Percentiles rank a stretch among this genome's conserved stretches.
Conservation (phyloP, 1,140 invertebrate species). For the Drosophila mayri region DNA sequence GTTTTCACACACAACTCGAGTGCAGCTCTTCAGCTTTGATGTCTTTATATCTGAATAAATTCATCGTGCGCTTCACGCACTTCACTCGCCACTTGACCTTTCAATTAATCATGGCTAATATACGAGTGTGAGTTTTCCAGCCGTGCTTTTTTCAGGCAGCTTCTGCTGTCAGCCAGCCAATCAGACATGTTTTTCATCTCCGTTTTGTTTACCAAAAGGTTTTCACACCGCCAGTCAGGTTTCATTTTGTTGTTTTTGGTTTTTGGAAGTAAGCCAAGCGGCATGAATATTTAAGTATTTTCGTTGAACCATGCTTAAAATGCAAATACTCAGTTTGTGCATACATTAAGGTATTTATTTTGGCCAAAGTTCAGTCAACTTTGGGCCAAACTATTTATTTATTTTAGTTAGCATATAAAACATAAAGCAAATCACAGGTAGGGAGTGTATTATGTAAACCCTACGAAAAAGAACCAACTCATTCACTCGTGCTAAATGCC, state of each 20-base stretch:
- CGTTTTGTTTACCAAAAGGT: constrained; percentile 57
- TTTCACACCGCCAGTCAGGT: constrained; percentile 64
- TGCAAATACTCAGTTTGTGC: constrained; percentile 38
- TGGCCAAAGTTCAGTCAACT: constrained; percentile 66
- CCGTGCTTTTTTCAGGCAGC: constrained; percentile 46
- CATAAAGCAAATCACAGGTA: not conserved
- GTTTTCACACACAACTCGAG: constrained; percentile 1
- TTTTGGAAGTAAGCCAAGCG: constrained; percentile 34
- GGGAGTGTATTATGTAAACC: constrained; percentile 15
- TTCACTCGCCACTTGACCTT: constrained; percentile 62
- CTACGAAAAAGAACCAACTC: constrained; percentile 38
- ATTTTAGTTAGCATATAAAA: constrained; percentile 3
- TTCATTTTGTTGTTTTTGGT: constrained; percentile 1
- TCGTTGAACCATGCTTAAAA: constrained; percentile 35
- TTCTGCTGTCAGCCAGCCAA: constrained; percentile 50
- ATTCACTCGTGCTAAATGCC: constrained; percentile 24
- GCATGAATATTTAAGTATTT: constrained; percentile 60
- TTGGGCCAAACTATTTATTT: constrained; percentile 6
- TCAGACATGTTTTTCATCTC: constrained; percentile 58
- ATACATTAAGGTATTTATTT: constrained; percentile 45
- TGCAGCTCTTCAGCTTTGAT: constrained; percentile 28
- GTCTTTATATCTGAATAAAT: constrained; percentile 47
- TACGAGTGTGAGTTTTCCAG: constrained; percentile 57
- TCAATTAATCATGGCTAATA: constrained; percentile 75
- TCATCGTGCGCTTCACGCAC: constrained; percentile 47